Evolutionary conservation across 2,113 vertebrate genomes (phyloP).

Genomic region (Edolisoma coerulescens): DNA sequence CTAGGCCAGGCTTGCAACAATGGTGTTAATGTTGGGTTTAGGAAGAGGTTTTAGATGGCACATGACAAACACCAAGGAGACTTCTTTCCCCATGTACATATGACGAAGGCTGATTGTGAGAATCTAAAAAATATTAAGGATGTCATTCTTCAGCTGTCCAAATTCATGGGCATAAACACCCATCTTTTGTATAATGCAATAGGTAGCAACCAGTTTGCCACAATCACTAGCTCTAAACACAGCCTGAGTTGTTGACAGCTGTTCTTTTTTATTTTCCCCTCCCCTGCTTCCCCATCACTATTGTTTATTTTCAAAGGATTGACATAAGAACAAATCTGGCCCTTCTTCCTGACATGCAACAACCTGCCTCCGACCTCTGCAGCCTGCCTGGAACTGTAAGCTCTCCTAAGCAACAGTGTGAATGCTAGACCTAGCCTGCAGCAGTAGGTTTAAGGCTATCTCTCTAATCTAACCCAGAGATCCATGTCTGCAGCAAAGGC

Average conservation of each 20-base stretch:
- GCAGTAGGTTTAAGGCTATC: background rate
- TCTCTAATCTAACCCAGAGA: background rate
- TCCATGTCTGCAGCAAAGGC: background rate
- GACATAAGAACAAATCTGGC: background rate
- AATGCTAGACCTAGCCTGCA: conserved; percentile 4
- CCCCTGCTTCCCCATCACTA: no score
- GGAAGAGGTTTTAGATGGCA: background rate
- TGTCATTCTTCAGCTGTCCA: background rate
- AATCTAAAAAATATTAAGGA: background rate
- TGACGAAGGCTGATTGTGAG: background rate
- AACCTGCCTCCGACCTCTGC: background rate
- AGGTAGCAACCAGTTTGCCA: background rate
- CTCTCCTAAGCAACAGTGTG: background rate
- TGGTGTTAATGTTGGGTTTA: background rate
- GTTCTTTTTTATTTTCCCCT: background rate
- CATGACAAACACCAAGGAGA: background rate
- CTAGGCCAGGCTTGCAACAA: background rate
- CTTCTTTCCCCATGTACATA: fast-evolving
- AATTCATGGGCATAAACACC: background rate
- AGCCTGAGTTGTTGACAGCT: background rate
- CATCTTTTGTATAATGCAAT: background rate
- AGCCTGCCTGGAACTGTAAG: background rate
- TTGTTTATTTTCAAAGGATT: background rate
- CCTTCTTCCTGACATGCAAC: background rate
- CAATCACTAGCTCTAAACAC: background rate